Conservation (phyloP, 2,888 invertebrate species). For the Cephus spinipes region DNA sequence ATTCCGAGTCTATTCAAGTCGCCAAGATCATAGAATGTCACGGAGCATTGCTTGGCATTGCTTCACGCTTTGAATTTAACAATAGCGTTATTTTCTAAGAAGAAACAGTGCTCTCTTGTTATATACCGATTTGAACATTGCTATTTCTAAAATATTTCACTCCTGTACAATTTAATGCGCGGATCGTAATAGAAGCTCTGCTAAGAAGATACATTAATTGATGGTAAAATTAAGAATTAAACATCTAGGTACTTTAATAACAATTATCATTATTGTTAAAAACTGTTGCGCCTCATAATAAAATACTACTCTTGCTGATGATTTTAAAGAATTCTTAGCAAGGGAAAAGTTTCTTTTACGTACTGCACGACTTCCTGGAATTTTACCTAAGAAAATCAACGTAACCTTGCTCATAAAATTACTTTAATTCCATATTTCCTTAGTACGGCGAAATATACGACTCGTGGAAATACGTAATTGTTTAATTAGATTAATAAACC, state of each 20-base stretch:
- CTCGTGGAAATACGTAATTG: neutral
- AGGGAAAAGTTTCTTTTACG: neutral
- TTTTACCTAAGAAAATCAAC: neutral
- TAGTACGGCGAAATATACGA: neutral
- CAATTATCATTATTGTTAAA: neutral
- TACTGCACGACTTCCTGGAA: neutral
- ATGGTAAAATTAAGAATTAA: neutral
- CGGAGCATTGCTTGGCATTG: neutral
- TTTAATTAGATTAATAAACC: neutral
- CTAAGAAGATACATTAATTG: neutral
- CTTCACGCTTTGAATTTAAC: neutral
- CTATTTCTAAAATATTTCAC: too few relatives aligned
- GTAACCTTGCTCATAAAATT: neutral
- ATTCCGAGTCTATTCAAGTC: slow-evolving; percentile 29
- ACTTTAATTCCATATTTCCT: neutral
- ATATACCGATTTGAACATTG: neutral
- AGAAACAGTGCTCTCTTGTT: neutral
- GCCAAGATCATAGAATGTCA: neutral
- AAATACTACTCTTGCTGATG: neutral
- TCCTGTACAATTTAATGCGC: too few relatives aligned
- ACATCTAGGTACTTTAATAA: neutral
- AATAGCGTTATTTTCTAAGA: neutral
- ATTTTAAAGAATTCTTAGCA: neutral
- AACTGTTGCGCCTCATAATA: neutral
- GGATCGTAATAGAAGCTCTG: neutral